Conservation (phyloP, 1,140 invertebrate genomes). For the Drosophila sulfurigaster region DNA sequence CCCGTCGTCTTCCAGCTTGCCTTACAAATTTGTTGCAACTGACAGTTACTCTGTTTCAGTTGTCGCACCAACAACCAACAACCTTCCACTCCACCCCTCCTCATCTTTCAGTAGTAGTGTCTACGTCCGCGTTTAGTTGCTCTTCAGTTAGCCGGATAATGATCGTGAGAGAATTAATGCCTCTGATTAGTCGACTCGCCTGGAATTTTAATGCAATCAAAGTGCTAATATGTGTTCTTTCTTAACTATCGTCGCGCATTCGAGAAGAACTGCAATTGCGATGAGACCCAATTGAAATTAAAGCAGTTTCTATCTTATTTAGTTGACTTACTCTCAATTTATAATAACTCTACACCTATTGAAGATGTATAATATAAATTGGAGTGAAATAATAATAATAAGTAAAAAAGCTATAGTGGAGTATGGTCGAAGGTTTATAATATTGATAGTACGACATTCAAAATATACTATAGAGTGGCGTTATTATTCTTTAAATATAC, state of each 20-base stretch:
- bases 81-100: too few relatives aligned
- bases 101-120: not conserved
- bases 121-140: slow-evolving; percentile 27
- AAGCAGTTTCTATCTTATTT: not conserved
- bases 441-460: too few relatives aligned
- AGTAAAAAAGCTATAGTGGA: too few relatives aligned
- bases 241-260: slow-evolving; percentile 62
- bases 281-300: not conserved
- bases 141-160: slow-evolving; percentile 65
- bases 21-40: slow-evolving; percentile 71
- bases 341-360: too few relatives aligned
- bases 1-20: slow-evolving; percentile 30
- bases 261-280: not conserved
- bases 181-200: slow-evolving; percentile 42
- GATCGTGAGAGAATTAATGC: slow-evolving; percentile 75
- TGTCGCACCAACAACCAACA: slow-evolving; percentile 18
- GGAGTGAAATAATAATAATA: too few relatives aligned
- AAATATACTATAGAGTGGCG: too few relatives aligned
- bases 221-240: slow-evolving; percentile 72
- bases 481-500: too few relatives aligned
- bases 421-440: too few relatives aligned
- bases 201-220: slow-evolving; percentile 71
- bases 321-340: not conserved
- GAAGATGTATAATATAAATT: too few relatives aligned
- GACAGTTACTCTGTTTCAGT: slow-evolving; percentile 64